phyloP scores from a whole-genome alignment of 2,797 vertebrate genomes.

The Meda fulgida region DNA sequence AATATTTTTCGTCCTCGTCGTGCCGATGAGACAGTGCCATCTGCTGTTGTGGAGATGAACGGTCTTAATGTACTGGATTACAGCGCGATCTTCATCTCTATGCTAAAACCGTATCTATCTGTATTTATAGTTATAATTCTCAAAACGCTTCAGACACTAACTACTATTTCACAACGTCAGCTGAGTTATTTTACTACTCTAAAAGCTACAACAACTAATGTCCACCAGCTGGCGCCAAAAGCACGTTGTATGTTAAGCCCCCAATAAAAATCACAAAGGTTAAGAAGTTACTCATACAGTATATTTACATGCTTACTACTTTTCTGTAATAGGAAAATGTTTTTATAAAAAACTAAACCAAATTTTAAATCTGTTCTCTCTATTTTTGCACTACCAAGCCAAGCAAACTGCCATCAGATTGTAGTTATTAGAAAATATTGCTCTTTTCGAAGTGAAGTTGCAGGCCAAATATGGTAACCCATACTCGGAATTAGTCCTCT shows the following conservation, averaged over 20 bases:
- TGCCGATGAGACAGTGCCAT: conserved; percentile 5
- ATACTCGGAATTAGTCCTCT: too few species aligned
- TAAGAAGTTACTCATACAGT: not conserved
- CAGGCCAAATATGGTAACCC: too few species aligned
- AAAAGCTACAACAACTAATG: not conserved
- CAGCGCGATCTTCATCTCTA: too few species aligned
- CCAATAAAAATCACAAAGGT: not conserved
- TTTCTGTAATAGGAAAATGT: not conserved
- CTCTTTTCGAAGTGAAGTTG: not conserved
- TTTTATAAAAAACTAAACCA: too few species aligned
- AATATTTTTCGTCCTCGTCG: not conserved
- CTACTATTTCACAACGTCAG: not conserved
- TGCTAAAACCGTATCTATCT: not conserved
- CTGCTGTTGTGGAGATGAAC: conserved; percentile 13
- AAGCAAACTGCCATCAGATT: not conserved
- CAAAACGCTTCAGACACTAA: not conserved
- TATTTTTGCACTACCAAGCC: not conserved
- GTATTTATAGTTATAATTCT: not conserved
- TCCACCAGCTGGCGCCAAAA: conserved; percentile 45
- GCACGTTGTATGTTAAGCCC: not conserved
- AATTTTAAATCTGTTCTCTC: not conserved
- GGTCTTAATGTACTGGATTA: not conserved
- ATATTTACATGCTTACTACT: not conserved
- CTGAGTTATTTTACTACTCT: too few species aligned
- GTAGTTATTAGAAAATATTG: not conserved